phyloP scores from a whole-genome alignment of 2,888 invertebrate species.

The Macrosoma leucophasiata region DNA sequence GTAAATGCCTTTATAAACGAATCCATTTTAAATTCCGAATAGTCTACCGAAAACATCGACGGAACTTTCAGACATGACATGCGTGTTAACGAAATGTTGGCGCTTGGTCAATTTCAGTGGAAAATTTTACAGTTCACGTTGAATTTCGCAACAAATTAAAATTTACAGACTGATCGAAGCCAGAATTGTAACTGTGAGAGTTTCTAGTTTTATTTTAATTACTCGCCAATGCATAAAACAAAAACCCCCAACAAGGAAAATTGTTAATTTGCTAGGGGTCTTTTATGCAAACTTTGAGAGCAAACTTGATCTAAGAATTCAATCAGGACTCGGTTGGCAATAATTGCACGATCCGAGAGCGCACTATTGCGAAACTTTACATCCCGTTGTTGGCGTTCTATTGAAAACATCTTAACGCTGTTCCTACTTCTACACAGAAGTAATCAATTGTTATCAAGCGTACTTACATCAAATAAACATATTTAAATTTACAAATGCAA shows the following conservation, averaged over 20 bases:
- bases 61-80: constrained; percentile 68
- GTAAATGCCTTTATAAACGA: constrained; percentile 70
- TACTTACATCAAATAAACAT: constrained; percentile 58
- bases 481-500: constrained; percentile 62
- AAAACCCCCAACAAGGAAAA: constrained; percentile 39
- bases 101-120: constrained; percentile 57
- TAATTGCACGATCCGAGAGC: constrained; percentile 61
- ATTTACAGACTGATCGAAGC: constrained; percentile 25
- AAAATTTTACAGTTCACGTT: constrained; percentile 42
- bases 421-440: constrained; percentile 50
- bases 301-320: constrained; percentile 69
- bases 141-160: constrained; percentile 48
- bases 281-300: constrained; percentile 60
- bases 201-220: constrained; percentile 38
- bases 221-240: constrained; percentile 38
- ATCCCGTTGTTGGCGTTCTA: constrained; percentile 61
- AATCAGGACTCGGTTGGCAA: constrained; percentile 65
- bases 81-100: constrained; percentile 66
- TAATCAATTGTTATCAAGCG: constrained; percentile 59
- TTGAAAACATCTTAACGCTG: constrained; percentile 66
- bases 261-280: constrained; percentile 55
- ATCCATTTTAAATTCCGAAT: constrained; percentile 69
- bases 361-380: constrained; percentile 65
- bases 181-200: constrained; percentile 24
- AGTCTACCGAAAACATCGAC: constrained; percentile 63